Percentiles rank a stretch among this genome's conserved stretches.
Evolutionary conservation across 2,113 vertebrate species (phyloP).

Genomic region (Cynoglossus semilaevis): DNA sequence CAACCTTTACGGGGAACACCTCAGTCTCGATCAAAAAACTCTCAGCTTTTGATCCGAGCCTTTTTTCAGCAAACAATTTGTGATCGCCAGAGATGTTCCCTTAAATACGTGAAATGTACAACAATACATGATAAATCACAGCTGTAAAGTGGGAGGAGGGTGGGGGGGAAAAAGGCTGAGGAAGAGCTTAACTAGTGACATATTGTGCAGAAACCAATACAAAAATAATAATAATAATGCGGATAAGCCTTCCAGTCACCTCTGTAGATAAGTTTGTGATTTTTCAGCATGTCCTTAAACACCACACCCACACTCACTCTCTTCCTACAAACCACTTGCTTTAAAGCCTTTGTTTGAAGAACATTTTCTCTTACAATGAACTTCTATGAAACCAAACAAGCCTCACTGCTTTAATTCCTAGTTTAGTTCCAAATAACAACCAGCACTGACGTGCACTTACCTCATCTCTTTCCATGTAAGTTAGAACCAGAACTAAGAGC

Average conservation of each 20-base stretch:
- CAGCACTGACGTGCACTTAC: slow-evolving; percentile 2
- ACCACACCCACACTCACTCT: slow-evolving; percentile 1
- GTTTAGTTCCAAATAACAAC: slow-evolving; percentile 11
- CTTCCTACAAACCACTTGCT: neutral
- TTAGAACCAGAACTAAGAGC: too few relatives aligned
- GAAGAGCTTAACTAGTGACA: slow-evolving; percentile 22
- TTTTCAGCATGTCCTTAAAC: slow-evolving; percentile 11
- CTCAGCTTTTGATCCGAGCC: neutral
- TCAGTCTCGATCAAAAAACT: slow-evolving; percentile 6
- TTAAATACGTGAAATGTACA: slow-evolving; percentile 15
- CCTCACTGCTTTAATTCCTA: neutral
- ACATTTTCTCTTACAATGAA: neutral
- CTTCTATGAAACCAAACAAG: neutral
- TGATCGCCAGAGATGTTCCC: slow-evolving; percentile 13
- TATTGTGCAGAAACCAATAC: slow-evolving; percentile 34
- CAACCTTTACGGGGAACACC: slow-evolving; percentile 18
- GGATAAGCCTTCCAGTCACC: slow-evolving; percentile 22
- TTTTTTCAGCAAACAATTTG: slow-evolving; percentile 12
- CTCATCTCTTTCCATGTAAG: too few relatives aligned
- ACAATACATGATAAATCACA: slow-evolving; percentile 1
- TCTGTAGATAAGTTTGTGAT: slow-evolving; percentile 31
- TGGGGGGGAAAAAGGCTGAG: slow-evolving; percentile 3
- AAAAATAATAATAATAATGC: slow-evolving; percentile 5
- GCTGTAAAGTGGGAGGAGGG: neutral
- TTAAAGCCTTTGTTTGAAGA: neutral